Conservation (phyloP, 2,797 vertebrate genomes). For the Enteromius mattozi region DNA sequence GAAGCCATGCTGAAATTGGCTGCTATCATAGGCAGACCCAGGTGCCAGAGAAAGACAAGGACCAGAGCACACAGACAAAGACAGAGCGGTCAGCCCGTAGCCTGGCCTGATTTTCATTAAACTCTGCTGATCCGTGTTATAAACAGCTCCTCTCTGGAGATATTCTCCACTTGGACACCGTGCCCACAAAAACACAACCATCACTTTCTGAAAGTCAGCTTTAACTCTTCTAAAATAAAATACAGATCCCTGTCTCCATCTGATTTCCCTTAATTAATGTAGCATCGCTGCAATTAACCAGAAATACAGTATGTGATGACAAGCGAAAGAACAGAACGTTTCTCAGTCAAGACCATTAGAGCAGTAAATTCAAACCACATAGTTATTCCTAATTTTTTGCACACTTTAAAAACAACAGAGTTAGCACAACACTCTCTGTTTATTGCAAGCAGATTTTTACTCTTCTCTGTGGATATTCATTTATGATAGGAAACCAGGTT, state of each 20-base stretch:
- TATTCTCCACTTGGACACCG: slow-evolving; percentile 24
- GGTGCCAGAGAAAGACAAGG: slow-evolving; percentile 45
- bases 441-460: slow-evolving; percentile 60
- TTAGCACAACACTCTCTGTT: slow-evolving; percentile 43
- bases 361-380: slow-evolving; percentile 18
- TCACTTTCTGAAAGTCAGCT: background rate
- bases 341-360: background rate
- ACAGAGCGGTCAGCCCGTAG: slow-evolving; percentile 28
- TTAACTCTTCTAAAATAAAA: background rate
- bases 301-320: background rate
- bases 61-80: slow-evolving; percentile 51
- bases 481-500: slow-evolving; percentile 69
- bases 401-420: background rate
- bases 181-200: slow-evolving; percentile 5
- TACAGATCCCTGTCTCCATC: background rate
- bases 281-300: background rate
- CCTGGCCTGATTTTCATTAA: slow-evolving; percentile 38
- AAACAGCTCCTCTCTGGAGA: slow-evolving; percentile 43
- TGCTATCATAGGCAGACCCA: slow-evolving; percentile 24
- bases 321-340: background rate
- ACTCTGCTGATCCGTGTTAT: slow-evolving; percentile 40
- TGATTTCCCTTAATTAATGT: background rate
- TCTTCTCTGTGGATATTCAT: slow-evolving; percentile 66
- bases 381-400: background rate
- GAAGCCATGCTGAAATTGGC: slow-evolving; percentile 53